These are phyloP conservation scores for Drosophila sechellia DNA, from an alignment of 1,140 invertebrate genomes.

Conservation along the genomic window DNA sequence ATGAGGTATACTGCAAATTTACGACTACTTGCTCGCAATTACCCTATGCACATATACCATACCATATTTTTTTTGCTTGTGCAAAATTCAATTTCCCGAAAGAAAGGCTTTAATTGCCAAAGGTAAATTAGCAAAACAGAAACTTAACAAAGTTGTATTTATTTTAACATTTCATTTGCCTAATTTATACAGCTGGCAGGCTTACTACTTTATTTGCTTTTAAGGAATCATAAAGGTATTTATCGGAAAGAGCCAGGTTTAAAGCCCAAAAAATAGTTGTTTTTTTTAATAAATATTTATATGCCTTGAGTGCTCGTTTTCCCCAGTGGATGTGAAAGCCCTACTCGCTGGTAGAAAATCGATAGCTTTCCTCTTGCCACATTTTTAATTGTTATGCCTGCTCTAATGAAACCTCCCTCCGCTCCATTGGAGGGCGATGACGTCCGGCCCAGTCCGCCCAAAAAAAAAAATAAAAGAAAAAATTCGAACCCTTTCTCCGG, in stretches of 20 bases:
- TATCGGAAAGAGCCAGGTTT: too few species aligned
- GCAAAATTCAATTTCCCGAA: neutral
- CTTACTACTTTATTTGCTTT: too few species aligned
- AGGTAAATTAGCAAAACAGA: neutral
- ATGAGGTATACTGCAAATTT: slow-evolving; percentile 7
- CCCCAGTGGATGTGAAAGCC: slow-evolving; percentile 13
- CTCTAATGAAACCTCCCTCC: slow-evolving; percentile 49
- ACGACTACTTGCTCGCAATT: neutral
- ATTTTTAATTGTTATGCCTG: slow-evolving; percentile 53
- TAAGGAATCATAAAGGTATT: too few species aligned
- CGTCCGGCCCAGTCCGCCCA: slow-evolving; percentile 35
- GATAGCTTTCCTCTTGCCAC: slow-evolving; percentile 47
- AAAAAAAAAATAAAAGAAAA: neutral
- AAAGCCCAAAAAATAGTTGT: too few species aligned
- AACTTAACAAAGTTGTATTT: too few species aligned
- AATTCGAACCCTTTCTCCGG: neutral
- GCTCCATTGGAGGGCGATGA: slow-evolving; percentile 42
- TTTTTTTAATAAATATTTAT: too few species aligned
- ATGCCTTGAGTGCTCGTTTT: neutral
- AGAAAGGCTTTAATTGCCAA: neutral
- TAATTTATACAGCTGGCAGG: too few species aligned
- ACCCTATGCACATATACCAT: neutral
- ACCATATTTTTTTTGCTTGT: neutral
- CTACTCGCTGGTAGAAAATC: slow-evolving; percentile 34
- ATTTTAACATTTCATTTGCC: too few species aligned